Evolutionary conservation across 1,140 invertebrate species (phyloP).

Genomic region (Oscheius sp.): DNA sequence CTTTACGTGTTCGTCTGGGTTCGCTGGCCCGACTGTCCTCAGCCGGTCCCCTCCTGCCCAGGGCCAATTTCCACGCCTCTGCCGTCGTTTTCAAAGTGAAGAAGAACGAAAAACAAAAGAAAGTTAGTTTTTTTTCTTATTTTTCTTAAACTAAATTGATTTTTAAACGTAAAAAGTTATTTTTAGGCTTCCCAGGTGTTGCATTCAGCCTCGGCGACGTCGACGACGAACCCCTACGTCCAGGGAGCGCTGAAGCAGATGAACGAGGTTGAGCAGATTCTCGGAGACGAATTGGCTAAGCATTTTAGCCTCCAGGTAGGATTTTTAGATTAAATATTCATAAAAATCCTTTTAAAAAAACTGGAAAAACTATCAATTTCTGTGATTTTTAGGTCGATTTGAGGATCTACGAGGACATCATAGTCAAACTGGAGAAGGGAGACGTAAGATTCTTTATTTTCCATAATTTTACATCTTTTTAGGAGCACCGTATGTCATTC

Average conservation of each 20-base stretch:
- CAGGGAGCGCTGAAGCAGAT: conserved; percentile 40
- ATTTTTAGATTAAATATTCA: background rate
- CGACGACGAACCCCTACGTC: conserved; percentile 22
- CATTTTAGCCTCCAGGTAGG: conserved; percentile 52
- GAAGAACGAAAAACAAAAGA: conserved; percentile 28
- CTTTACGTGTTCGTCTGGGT: background rate
- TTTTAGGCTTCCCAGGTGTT: background rate
- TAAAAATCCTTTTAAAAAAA: background rate
- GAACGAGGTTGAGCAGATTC: conserved; percentile 32
- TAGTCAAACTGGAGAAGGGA: conserved; percentile 48
- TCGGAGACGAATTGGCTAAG: conserved; percentile 44
- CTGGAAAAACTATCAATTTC: too few species aligned
- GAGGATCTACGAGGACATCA: conserved; percentile 46
- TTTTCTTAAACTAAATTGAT: too few species aligned
- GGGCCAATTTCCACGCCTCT: background rate
- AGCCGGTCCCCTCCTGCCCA: background rate
- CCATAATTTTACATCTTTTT: conserved; percentile 25
- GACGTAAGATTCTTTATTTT: conserved; percentile 36
- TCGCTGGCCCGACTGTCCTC: background rate
- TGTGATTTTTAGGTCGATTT: conserved; percentile 45
- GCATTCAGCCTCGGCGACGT: conserved; percentile 1
- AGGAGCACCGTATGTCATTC: conserved; percentile 48
- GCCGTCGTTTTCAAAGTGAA: background rate
- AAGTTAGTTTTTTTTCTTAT: conserved; percentile 6
- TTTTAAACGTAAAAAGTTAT: conserved; percentile 1